phyloP scores from a whole-genome alignment of 92 coral and sea anemone species.

The Porites lobata region DNA sequence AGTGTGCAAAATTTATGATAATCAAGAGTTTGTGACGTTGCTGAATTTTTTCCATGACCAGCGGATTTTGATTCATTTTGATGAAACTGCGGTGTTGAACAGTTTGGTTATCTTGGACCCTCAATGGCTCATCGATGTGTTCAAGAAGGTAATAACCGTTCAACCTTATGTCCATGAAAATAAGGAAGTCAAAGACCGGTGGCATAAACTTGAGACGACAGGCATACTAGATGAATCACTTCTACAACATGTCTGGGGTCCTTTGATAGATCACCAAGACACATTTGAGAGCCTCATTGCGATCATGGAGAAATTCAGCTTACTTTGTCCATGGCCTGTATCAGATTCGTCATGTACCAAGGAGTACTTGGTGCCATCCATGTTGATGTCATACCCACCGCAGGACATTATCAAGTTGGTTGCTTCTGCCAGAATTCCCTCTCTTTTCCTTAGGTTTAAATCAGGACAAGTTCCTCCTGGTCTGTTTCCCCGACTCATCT shows the following conservation, averaged over 20 bases:
- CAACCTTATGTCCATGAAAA: conserved; percentile 26
- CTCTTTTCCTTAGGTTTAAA: conserved; percentile 55
- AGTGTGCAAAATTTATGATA: conserved; percentile 27
- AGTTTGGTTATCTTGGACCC: conserved; percentile 59
- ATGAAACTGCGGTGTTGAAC: conserved; percentile 30
- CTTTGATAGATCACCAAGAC: conserved; percentile 29
- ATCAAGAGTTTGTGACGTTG: conserved; percentile 41
- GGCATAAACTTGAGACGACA: conserved; percentile 51
- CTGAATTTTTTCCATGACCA: conserved; percentile 71
- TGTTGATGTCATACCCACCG: conserved; percentile 62
- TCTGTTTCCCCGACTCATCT: conserved; percentile 55
- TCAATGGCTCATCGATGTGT: conserved; percentile 73
- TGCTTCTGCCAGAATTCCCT: conserved; percentile 30
- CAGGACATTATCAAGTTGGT: conserved; percentile 1
- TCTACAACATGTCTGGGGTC: conserved; percentile 39
- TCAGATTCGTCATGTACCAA: conserved; percentile 28
- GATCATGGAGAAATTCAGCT: conserved; percentile 71
- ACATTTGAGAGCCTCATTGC: conserved; percentile 43
- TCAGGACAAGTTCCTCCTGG: conserved; percentile 53
- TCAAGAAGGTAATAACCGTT: conserved; percentile 73
- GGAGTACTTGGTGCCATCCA: conserved; percentile 59
- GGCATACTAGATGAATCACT: conserved; percentile 54
- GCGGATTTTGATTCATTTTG: conserved; percentile 67
- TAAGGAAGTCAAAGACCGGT: conserved; percentile 27
- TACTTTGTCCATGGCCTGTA: conserved; percentile 59